A percentile compares a stretch with the other conserved stretches of the same genome.
Conservation (phyloP, 2,113 vertebrate genomes). For the Todiramphus saurophagus region DNA sequence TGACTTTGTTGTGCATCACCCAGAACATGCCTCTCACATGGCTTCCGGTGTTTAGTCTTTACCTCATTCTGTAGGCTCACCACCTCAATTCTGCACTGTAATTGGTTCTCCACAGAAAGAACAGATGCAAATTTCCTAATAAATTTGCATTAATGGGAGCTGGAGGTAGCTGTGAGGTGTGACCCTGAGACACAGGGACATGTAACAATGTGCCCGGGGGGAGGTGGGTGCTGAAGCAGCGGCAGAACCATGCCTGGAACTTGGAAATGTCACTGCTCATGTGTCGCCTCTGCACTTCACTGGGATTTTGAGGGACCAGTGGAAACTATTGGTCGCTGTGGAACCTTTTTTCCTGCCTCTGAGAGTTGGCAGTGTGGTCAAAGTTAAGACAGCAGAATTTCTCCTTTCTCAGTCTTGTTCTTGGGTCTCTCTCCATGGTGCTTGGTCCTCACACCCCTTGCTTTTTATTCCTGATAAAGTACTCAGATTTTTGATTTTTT, state of each 20-base stretch:
- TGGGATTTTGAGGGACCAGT: background rate
- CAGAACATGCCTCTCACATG: background rate
- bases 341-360: background rate
- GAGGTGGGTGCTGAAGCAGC: background rate
- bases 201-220: background rate
- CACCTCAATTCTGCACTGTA: background rate
- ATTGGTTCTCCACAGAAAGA: background rate
- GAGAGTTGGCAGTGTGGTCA: background rate
- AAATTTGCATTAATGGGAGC: background rate
- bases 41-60: background rate
- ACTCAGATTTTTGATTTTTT: fast-evolving
- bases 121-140: constrained; percentile 1
- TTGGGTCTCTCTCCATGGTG: background rate
- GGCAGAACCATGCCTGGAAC: constrained; percentile 9
- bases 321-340: background rate
- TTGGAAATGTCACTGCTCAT: fast-evolving
- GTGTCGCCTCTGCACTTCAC: background rate
- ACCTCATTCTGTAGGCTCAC: constrained; percentile 7
- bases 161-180: background rate
- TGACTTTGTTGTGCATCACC: background rate
- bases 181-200: background rate
- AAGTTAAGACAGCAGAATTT: background rate
- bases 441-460: background rate
- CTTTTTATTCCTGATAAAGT: background rate
- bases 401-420: background rate